Evolutionary conservation across 92 coral and sea anemone genomes (phyloP).

Genomic region (Virgularia gustaviana): DNA sequence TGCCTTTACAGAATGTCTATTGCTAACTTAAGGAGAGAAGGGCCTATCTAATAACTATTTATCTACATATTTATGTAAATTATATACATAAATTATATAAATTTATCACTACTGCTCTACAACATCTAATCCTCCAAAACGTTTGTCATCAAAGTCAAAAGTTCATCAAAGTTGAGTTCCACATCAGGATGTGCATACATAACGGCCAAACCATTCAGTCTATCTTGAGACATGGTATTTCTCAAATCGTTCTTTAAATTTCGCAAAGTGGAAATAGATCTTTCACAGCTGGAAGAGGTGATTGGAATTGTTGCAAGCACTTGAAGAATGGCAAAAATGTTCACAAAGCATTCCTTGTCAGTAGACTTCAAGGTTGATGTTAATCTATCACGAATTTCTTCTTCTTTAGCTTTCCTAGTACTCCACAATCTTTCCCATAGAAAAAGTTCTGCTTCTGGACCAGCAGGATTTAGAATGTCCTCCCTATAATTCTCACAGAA

Average conservation of each 20-base stretch:
- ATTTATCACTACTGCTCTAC: too few relatives aligned
- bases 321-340: constrained; percentile 55
- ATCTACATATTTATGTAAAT: too few relatives aligned
- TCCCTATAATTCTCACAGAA: constrained; percentile 38
- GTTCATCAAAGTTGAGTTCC: constrained; percentile 44
- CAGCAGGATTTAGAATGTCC: constrained; percentile 26
- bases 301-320: constrained; percentile 58
- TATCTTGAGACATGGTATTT: constrained; percentile 58
- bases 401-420: constrained; percentile 38
- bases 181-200: constrained; percentile 60
- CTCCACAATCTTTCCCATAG: constrained; percentile 56
- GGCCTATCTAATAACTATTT: too few relatives aligned
- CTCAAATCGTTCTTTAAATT: constrained; percentile 57
- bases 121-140: too few relatives aligned
- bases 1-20: too few relatives aligned
- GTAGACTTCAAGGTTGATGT: constrained; percentile 44
- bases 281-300: constrained; percentile 58
- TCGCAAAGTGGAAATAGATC: constrained; percentile 55
- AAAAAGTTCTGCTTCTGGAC: constrained; percentile 51
- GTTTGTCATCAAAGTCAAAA: constrained; percentile 43
- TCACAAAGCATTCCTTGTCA: constrained; percentile 55
- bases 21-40: too few relatives aligned
- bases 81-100: too few relatives aligned
- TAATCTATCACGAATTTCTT: constrained; percentile 51
- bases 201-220: constrained; percentile 59